Conservation (phyloP, 2,888 invertebrate genomes). For the Agriopis leucophaearia region DNA sequence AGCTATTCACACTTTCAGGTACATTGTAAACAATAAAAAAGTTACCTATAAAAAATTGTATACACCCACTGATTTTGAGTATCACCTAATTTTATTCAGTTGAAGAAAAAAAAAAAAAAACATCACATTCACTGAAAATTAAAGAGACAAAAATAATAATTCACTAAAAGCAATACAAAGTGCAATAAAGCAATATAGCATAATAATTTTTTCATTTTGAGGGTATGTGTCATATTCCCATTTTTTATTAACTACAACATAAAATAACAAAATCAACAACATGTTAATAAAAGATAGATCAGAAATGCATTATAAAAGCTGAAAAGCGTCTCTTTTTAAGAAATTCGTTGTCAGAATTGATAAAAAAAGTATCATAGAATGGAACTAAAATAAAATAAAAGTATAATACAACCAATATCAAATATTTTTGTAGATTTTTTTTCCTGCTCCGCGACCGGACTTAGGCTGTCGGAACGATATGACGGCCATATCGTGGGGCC, state of each 20-base stretch:
- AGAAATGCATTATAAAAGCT: constrained; percentile 23
- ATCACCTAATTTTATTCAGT: neutral
- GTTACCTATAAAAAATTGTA: constrained; percentile 14
- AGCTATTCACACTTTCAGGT: constrained; percentile 29
- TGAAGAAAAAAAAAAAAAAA: neutral
- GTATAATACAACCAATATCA: too few relatives aligned
- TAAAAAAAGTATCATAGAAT: neutral
- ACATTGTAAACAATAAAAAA: constrained; percentile 35
- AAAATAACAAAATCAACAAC: constrained; percentile 44
- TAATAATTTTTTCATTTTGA: constrained; percentile 14
- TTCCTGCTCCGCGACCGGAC: too few relatives aligned
- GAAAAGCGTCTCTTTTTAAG: neutral
- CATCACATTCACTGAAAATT: constrained; percentile 9
- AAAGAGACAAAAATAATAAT: too few relatives aligned
- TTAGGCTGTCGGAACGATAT: too few relatives aligned
- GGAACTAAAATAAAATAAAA: neutral
- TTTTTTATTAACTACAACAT: constrained; percentile 26
- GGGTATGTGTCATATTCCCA: constrained; percentile 31
- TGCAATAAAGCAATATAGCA: constrained; percentile 26
- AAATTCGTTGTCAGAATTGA: constrained; percentile 1
- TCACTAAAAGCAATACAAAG: constrained; percentile 25
- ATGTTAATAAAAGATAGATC: constrained; percentile 26
- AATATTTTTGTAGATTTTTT: too few relatives aligned
- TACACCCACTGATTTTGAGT: neutral
- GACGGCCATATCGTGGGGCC: too few relatives aligned